phyloP scores from a whole-genome alignment of 2,797 vertebrate genomes.

The Coilia nasus region DNA sequence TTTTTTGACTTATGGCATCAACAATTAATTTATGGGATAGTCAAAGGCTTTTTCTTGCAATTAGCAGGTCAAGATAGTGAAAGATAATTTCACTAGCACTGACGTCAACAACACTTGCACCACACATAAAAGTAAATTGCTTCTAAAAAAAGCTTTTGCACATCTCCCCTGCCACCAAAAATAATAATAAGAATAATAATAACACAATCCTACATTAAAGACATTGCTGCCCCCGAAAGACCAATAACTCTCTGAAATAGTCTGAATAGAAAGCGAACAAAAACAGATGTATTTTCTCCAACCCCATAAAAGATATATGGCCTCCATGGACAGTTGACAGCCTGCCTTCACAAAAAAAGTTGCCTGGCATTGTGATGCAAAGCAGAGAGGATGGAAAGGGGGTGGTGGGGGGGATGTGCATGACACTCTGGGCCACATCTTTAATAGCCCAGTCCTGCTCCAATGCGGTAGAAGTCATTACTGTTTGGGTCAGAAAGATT shows the following conservation, averaged over 20 bases:
- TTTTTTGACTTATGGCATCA: no score
- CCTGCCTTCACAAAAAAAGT: background rate
- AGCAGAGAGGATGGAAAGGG: background rate
- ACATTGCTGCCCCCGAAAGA: background rate
- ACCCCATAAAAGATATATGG: background rate
- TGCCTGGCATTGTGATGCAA: conserved; percentile 22
- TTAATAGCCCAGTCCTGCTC: conserved; percentile 6
- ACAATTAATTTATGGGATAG: no score
- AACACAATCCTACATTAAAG: background rate
- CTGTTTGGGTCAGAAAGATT: conserved; percentile 33
- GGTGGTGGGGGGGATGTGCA: conserved; percentile 12
- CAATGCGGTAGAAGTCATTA: conserved; percentile 33
- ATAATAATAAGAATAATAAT: background rate
- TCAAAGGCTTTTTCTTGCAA: no score
- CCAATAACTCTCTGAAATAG: background rate
- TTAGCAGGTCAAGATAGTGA: no score
- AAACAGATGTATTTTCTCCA: background rate
- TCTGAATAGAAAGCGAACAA: background rate
- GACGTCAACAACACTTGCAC: no score
- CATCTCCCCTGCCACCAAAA: background rate
- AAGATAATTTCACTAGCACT: no score
- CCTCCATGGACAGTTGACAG: background rate
- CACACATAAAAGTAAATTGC: no score
- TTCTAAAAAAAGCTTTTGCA: no score
- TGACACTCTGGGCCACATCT: background rate